Evolutionary conservation across 1,140 invertebrate genomes (phyloP), one percentile per base, ranked within the genome.

Genomic region (Zaprionus vittiger): DNA sequence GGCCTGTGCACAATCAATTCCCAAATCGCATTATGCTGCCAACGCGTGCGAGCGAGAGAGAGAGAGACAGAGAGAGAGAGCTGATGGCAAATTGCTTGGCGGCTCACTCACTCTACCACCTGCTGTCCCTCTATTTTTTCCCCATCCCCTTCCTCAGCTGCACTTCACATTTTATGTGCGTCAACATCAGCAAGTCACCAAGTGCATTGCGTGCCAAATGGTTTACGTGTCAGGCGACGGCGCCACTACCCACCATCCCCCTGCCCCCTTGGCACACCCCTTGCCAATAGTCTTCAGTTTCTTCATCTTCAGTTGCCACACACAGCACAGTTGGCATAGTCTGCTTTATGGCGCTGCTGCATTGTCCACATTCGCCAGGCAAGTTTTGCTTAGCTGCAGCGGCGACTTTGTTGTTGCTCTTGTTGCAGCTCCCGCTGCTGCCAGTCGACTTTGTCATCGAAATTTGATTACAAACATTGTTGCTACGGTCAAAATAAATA

Each of bases 201-300:
- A 79, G 81, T 81, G 84, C 84, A 89, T 84, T 89, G 84, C 85
- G 85, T 89, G 84, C 75, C 84, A 89, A 89, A 89, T 89, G 83
- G 81, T 89, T 89, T 89, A 89, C 84, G 84, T 89, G 84, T 81
- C 80, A 77, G 77, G 65, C 83, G 70, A 75, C 62, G 71, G 55
- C 15, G 14, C 5, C 38, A 6, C 15, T n/a, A 6, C 15, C 38
- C 15, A 26, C 24, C 24, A 26, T 26, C 15, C 15, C 4, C 14
- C 24, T 9, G 52, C 63, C 6, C 24, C 52, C 3, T 4, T 4
- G 11, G 24, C 9, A 5, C 15, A 9, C 7, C 41, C n/a, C 41
- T n/a, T 44, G 6, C 6, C 56, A 17, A 5, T 28, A 7, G 20
- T 5, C 24, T 22, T 22, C 47, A 52, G 47, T 56, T 56, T 56